Percentiles rank a stretch among this genome's conserved stretches.
phyloP scores from a whole-genome alignment of 2,113 vertebrate species.

The Prolemur simus region DNA sequence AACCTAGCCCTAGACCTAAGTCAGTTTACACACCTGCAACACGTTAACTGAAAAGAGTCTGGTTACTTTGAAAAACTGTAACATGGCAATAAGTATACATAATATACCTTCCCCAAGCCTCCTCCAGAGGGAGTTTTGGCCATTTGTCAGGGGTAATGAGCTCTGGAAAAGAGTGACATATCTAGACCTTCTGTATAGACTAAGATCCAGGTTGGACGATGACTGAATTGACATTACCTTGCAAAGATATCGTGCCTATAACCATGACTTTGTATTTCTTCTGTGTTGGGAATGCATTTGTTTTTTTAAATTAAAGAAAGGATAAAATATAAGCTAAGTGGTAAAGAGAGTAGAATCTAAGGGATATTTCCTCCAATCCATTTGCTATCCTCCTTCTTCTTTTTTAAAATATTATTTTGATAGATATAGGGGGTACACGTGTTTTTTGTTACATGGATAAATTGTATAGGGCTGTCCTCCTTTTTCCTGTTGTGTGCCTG shows the following conservation, averaged over 20 bases:
- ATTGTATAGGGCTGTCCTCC: not conserved
- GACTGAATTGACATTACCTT: not conserved
- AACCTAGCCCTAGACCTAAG: not conserved
- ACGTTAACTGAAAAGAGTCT: not conserved
- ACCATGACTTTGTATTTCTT: not conserved
- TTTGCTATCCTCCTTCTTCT: not conserved
- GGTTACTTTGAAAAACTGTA: not conserved
- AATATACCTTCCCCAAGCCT: not conserved
- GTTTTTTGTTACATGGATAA: too few species aligned
- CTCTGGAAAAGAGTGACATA: not conserved
- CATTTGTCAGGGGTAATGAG: not conserved
- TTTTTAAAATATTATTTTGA: too few species aligned
- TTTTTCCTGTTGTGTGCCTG: too few species aligned
- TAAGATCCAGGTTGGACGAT: not conserved
- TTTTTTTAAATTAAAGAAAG: not conserved
- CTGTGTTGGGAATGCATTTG: not conserved
- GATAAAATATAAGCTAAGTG: not conserved
- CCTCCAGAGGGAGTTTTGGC: not conserved
- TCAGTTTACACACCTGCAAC: not conserved
- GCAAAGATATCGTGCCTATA: not conserved
- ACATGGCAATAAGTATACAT: not conserved
- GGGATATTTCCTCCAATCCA: not conserved
- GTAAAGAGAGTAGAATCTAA: not conserved
- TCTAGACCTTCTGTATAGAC: not conserved
- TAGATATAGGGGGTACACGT: too few species aligned